A percentile compares a stretch with the other conserved stretches of the same genome.
Conservation (phyloP, 2,797 vertebrate genomes). For the Gymnocypris eckloni region DNA sequence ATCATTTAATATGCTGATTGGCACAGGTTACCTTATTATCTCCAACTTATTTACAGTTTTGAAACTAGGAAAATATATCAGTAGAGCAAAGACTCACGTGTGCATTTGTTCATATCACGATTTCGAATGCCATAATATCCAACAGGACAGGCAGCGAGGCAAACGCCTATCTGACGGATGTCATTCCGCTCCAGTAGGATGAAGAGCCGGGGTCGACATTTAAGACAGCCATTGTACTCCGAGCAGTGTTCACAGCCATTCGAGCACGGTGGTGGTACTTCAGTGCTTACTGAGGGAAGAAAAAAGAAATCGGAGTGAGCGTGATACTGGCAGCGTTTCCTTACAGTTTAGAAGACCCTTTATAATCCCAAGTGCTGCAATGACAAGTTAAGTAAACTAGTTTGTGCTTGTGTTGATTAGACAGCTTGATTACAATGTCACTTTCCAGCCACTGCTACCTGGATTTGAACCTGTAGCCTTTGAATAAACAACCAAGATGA, state of each 20-base stretch:
- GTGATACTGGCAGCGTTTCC: constrained; percentile 21
- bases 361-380: background rate
- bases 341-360: background rate
- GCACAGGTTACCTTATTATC: background rate
- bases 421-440: background rate
- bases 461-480: background rate
- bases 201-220: constrained; percentile 96
- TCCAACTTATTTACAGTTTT: background rate
- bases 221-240: constrained; percentile 96
- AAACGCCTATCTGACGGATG: constrained; percentile 94
- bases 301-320: constrained; percentile 47
- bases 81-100: constrained; percentile 83
- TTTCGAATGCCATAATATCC: constrained; percentile 97
- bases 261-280: constrained; percentile 89
- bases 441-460: background rate
- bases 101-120: constrained; percentile 97
- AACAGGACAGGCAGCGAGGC: constrained; percentile 92
- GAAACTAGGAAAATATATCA: background rate
- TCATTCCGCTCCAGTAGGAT: constrained; percentile 96
- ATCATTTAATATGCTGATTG: background rate
- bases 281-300: constrained; percentile 84
- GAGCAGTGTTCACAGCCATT: constrained; percentile 97
- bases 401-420: too few species aligned
- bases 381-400: background rate
- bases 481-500: background rate